A percentile compares a stretch with the other conserved stretches of the same genome.
phyloP scores from a whole-genome alignment of 2,113 vertebrate genomes.

The Sisor rabdophorus region DNA sequence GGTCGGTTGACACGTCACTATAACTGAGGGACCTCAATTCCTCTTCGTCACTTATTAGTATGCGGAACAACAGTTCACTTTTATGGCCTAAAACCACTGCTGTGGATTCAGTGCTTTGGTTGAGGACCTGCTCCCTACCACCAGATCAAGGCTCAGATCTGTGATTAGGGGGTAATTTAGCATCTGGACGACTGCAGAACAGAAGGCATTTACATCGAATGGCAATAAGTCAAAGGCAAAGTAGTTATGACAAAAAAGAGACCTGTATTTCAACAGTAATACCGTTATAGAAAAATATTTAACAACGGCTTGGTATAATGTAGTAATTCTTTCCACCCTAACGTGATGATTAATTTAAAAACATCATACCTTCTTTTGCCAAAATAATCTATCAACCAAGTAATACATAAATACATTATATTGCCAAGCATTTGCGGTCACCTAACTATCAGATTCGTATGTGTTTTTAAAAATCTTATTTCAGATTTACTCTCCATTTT shows the following conservation, averaged over 20 bases:
- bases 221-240: neutral
- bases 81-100: constrained; percentile 48
- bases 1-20: constrained; percentile 47
- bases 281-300: neutral
- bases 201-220: constrained; percentile 19
- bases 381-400: no score
- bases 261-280: neutral
- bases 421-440: no score
- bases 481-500: no score
- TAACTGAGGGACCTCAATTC: constrained; percentile 46
- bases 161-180: constrained; percentile 49
- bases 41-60: constrained; percentile 55
- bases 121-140: constrained; percentile 22
- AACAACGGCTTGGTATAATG: neutral
- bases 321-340: neutral
- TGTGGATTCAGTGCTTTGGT: constrained; percentile 39
- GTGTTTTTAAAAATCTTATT: no score
- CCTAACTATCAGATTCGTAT: no score
- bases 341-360: no score
- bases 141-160: constrained; percentile 32
- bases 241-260: neutral
- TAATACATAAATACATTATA: no score
- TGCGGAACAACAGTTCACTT: constrained; percentile 55
- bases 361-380: no score
- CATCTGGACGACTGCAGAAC: constrained; percentile 45